Percentiles rank a stretch among this genome's conserved stretches.
phyloP scores from a whole-genome alignment of 2,888 invertebrate genomes.

The Scotopteryx bipunctaria region DNA sequence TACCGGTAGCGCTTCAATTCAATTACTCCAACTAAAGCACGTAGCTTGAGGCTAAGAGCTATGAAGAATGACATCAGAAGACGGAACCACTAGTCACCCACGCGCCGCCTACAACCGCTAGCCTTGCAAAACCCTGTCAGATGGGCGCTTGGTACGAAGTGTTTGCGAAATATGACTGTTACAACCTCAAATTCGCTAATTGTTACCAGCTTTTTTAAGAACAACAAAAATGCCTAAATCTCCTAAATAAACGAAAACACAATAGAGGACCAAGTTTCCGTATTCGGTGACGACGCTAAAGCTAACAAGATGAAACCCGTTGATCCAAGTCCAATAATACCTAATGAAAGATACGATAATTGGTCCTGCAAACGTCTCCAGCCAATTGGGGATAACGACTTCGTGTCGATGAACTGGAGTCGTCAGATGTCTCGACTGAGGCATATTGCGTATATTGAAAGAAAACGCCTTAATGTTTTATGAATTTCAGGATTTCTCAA shows the following conservation, averaged over 20 bases:
- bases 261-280: constrained; percentile 6
- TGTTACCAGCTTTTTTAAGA: no score
- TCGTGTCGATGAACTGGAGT: constrained; percentile 65
- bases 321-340: constrained; percentile 55
- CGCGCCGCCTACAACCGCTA: constrained; percentile 64
- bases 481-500: no score
- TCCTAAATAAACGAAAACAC: not conserved
- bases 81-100: constrained; percentile 72
- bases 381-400: constrained; percentile 66
- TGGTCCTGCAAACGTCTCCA: constrained; percentile 59
- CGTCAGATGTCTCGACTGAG: constrained; percentile 36
- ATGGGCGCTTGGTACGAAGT: constrained; percentile 22
- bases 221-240: not conserved
- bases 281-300: not conserved
- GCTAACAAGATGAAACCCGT: constrained; percentile 53
- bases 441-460: constrained; percentile 10
- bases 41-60: constrained; percentile 43
- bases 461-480: no score
- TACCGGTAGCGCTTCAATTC: constrained; percentile 19
- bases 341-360: constrained; percentile 64
- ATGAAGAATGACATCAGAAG: constrained; percentile 72
- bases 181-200: no score
- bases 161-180: constrained; percentile 31
- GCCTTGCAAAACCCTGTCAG: constrained; percentile 71
- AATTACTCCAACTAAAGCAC: constrained; percentile 22